A percentile compares a stretch with the other conserved stretches of the same genome.
These are phyloP conservation scores for Cynaeus angustus DNA, from an alignment of 2,888 invertebrate genomes.

Conservation along the genomic window DNA sequence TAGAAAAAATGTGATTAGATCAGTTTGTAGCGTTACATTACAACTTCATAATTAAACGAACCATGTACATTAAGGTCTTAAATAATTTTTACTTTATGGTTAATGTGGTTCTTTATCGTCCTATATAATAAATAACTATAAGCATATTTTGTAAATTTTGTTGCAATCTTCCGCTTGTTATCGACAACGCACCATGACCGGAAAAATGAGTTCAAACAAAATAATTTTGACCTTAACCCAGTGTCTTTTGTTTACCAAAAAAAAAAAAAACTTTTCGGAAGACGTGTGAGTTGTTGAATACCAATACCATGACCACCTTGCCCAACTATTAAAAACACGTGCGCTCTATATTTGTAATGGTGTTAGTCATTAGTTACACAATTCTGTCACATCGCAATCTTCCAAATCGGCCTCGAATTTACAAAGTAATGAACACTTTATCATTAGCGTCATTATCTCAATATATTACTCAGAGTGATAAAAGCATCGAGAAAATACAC, in stretches of 20 bases:
- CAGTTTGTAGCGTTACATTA: too few species aligned
- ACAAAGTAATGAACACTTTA: slow-evolving; percentile 43
- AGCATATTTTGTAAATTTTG: too few species aligned
- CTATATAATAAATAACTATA: too few species aligned
- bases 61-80: too few species aligned
- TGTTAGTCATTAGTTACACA: slow-evolving; percentile 56
- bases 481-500: slow-evolving; percentile 16
- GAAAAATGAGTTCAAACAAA: slow-evolving; percentile 28
- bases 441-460: slow-evolving; percentile 33
- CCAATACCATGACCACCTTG: slow-evolving; percentile 41
- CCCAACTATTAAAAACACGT: slow-evolving; percentile 50
- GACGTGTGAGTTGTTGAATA: slow-evolving; percentile 42
- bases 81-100: too few species aligned
- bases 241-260: slow-evolving; percentile 40
- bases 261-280: slow-evolving; percentile 35
- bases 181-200: too few species aligned
- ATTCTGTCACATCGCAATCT: slow-evolving; percentile 41
- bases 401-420: slow-evolving; percentile 44
- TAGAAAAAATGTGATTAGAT: too few species aligned
- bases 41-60: too few species aligned
- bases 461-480: slow-evolving; percentile 35
- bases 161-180: too few species aligned
- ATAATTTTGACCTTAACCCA: slow-evolving; percentile 46
- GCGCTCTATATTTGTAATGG: slow-evolving; percentile 54
- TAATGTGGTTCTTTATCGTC: too few species aligned